Percentiles rank a stretch among this genome's conserved stretches.
Evolutionary conservation across 2,113 vertebrate species (phyloP).

Genomic region (Sander vitreus): DNA sequence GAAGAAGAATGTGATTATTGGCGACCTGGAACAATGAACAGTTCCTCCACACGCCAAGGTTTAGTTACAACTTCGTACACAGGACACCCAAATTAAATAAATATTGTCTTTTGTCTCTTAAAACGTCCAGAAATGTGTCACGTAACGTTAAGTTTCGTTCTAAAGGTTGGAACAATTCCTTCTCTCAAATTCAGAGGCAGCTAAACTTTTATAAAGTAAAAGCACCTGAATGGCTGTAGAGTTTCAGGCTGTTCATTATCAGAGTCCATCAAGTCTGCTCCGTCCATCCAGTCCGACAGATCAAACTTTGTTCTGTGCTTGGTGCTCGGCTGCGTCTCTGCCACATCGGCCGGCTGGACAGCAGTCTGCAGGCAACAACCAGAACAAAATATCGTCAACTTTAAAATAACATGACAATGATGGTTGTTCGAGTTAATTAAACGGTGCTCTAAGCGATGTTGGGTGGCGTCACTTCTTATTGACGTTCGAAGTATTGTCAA

Average conservation of each 20-base stretch:
- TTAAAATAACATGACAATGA: too few species aligned
- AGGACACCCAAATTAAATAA: background rate
- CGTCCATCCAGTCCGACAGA: slow-evolving; percentile 51
- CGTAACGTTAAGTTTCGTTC: background rate
- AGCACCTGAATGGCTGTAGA: slow-evolving; percentile 40
- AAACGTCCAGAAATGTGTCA: background rate
- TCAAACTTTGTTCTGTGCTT: slow-evolving; percentile 60
- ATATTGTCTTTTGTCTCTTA: background rate
- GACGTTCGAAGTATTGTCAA: too few species aligned
- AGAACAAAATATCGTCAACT: background rate
- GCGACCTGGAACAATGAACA: background rate
- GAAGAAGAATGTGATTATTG: background rate
- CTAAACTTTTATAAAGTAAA: background rate
- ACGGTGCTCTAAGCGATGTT: too few species aligned
- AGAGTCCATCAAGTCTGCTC: slow-evolving; percentile 55
- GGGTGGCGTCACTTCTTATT: too few species aligned
- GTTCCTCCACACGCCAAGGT: too few species aligned
- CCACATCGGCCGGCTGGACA: background rate
- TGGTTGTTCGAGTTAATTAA: too few species aligned
- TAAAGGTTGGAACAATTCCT: background rate
- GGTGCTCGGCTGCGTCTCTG: background rate
- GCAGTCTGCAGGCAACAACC: slow-evolving; percentile 28
- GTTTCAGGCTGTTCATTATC: slow-evolving; percentile 26
- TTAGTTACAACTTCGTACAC: background rate
- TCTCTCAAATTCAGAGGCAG: background rate